phyloP scores from a whole-genome alignment of 2,888 invertebrate genomes.

The Sinodicranocentrus sp. region DNA sequence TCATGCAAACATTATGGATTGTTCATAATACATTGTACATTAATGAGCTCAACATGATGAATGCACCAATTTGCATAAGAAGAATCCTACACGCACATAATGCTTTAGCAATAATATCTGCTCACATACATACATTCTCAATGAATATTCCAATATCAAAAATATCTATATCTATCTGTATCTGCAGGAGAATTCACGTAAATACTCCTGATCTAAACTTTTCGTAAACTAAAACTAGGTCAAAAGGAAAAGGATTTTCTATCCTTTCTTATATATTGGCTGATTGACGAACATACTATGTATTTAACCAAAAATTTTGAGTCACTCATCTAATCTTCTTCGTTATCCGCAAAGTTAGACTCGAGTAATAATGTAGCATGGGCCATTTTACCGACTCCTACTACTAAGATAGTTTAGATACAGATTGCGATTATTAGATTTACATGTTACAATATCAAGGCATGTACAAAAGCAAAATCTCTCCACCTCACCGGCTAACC shows the following conservation, averaged over 20 bases:
- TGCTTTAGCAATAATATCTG: neutral
- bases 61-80: neutral
- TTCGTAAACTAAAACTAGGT: conserved; percentile 57
- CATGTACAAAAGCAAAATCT: conserved; percentile 2
- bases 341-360: too few species aligned
- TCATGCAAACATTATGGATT: neutral
- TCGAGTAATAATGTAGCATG: too few species aligned
- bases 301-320: conserved; percentile 33
- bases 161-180: neutral
- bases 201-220: conserved; percentile 20
- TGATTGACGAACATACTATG: conserved; percentile 12
- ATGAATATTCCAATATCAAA: neutral
- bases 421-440: too few species aligned
- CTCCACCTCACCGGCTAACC: conserved; percentile 1
- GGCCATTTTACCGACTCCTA: conserved; percentile 9
- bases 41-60: conserved; percentile 1
- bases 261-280: conserved; percentile 6
- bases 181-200: conserved; percentile 14
- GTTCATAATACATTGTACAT: neutral
- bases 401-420: neutral
- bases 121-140: neutral
- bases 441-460: too few species aligned
- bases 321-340: conserved; percentile 35
- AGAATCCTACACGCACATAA: too few species aligned
- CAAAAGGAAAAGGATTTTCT: conserved; percentile 61